Percentiles rank a stretch among this genome's conserved stretches.
Conservation (phyloP, 2,888 invertebrate species). For the Nemoura dubitans region DNA sequence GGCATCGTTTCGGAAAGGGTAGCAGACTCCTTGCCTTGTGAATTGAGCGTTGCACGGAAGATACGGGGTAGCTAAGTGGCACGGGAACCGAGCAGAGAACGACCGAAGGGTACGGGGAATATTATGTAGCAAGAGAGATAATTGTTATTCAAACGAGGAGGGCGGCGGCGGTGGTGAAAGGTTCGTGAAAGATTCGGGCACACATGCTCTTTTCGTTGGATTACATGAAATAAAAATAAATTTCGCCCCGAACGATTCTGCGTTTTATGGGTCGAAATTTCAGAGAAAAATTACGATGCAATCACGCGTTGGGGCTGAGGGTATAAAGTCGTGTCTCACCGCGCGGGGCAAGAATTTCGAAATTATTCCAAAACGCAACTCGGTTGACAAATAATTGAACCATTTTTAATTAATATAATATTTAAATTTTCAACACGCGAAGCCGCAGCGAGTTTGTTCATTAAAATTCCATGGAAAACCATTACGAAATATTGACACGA, state of each 20-base stretch:
- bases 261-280: not conserved
- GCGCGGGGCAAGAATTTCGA: not conserved
- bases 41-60: too few species aligned
- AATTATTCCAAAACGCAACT: not conserved
- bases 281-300: not conserved
- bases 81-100: too few species aligned
- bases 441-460: not conserved
- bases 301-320: not conserved
- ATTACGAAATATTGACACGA: conserved; percentile 12
- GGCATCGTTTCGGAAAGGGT: conserved; percentile 38
- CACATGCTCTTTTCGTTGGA: not conserved
- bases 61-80: too few species aligned
- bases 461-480: conserved; percentile 2
- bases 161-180: not conserved
- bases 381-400: conserved; percentile 2
- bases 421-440: conserved; percentile 4
- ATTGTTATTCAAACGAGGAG: not conserved
- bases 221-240: not conserved
- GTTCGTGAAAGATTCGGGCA: not conserved
- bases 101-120: too few species aligned
- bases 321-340: not conserved
- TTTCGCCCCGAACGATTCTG: not conserved
- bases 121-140: conserved; percentile 14
- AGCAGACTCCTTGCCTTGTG: not conserved
- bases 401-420: conserved; percentile 12